Evolutionary conservation across 2,113 vertebrate species (phyloP), one percentile per base, ranked within the genome.

Genomic region (Piliocolobus tephrosceles): DNA sequence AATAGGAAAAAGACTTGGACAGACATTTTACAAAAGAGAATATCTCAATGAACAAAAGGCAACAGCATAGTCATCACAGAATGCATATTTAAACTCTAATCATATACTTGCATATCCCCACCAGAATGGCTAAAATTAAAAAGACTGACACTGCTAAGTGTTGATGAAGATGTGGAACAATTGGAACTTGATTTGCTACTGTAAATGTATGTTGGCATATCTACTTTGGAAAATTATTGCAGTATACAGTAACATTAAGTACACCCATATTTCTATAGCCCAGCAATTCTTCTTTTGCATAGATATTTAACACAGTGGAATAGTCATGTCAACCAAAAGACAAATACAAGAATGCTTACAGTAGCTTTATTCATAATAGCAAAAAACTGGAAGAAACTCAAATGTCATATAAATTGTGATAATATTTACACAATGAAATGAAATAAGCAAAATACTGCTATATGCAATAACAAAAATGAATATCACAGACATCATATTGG

Each of bases 321-420:
- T 91, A 57, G n/a, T 80, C 81, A 55, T 89, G 40, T 43, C 47
- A 32, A 85, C 18, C 25, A 88, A 83, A 88, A 85, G 84, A 72
- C 52, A 47, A 52, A 52, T 32, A 81, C 4, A 85, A 73, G 5
- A 83, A 80, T 90, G 13, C 0, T 55, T 93, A 11, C 14, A 52
- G 55, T 61, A 83, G 18, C 32, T 97, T 95, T 95, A 57, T 70
- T 92, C 38, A 43, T 38, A 90, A 79, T 45, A 93, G 14, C n/a
- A 22, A n/a, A 25, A 87, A 88, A 13, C 32, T 57, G 30, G 38
- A 32, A 97, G n/a, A 8, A 86, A 57, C 8, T 83, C 50, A 92
- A 35, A 58, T 82, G 20, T 88, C 47, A 76, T 30, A 52, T 55
- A 80, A 84, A 91, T 78, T 78, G 35, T 47, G 38, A 91, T 8